Conservation (phyloP, 2,113 vertebrate genomes). For the Chionis minor region DNA sequence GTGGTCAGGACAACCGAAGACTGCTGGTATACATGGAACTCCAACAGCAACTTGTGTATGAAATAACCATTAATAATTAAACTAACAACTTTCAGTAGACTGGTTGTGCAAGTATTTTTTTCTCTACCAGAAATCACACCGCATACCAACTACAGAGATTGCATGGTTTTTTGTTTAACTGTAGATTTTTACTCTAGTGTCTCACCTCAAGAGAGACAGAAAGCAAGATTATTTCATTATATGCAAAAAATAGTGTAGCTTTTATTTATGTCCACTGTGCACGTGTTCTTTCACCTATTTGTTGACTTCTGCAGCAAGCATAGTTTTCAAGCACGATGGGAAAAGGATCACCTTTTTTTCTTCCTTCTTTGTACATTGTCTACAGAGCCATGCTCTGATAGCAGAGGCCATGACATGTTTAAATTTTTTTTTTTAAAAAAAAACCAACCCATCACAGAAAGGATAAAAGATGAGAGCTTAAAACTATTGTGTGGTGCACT, state of each 20-base stretch:
- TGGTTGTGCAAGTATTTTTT: rapidly evolving
- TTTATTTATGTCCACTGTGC: neutral
- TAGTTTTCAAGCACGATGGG: neutral
- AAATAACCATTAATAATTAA: neutral
- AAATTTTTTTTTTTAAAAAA: neutral
- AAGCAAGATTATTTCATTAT: neutral
- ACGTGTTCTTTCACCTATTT: neutral
- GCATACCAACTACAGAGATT: neutral
- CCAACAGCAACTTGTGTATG: neutral
- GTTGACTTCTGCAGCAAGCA: neutral
- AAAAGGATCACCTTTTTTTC: neutral
- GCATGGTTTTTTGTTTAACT: neutral
- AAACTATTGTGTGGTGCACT: neutral
- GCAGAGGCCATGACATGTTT: neutral
- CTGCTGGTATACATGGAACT: neutral
- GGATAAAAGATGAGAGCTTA: neutral
- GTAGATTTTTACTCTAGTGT: neutral
- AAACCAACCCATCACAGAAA: neutral
- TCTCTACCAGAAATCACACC: neutral
- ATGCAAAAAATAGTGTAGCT: neutral
- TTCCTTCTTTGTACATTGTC: neutral
- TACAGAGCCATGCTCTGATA: neutral
- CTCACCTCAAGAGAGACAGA: neutral
- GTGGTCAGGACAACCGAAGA: neutral
- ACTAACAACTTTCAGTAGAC: neutral